Conservation (phyloP, 2,888 invertebrate genomes). For the Stomorhina lunata region DNA sequence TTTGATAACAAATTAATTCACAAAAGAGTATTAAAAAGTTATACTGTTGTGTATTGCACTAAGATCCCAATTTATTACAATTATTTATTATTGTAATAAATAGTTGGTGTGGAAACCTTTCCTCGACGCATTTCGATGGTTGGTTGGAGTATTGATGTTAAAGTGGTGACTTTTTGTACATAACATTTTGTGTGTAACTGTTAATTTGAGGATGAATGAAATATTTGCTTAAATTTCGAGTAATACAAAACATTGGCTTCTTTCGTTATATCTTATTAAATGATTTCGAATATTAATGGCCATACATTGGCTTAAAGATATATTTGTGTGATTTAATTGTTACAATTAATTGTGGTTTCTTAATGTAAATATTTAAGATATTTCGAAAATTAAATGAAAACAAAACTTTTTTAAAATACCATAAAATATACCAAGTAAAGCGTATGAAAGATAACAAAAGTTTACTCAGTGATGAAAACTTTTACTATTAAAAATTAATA, state of each 20-base stretch:
- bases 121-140: background rate
- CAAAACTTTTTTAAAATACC: background rate
- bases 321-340: background rate
- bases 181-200: background rate
- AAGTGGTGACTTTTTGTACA: background rate
- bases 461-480: background rate
- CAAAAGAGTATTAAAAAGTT: background rate
- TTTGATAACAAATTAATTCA: background rate
- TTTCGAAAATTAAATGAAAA: background rate
- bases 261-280: background rate
- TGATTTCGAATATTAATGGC: background rate
- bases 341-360: conserved; percentile 20
- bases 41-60: too few species aligned
- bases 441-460: background rate
- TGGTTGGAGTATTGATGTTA: background rate
- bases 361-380: background rate
- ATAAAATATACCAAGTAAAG: background rate
- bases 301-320: background rate
- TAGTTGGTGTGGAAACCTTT: too few species aligned
- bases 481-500: background rate
- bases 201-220: background rate
- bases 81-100: too few species aligned
- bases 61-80: too few species aligned
- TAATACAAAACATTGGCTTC: background rate
- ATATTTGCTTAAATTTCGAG: background rate